Evolutionary conservation across 2,797 vertebrate genomes (phyloP), one percentile per base, ranked within the genome.

Genomic region (Molothrus ater): DNA sequence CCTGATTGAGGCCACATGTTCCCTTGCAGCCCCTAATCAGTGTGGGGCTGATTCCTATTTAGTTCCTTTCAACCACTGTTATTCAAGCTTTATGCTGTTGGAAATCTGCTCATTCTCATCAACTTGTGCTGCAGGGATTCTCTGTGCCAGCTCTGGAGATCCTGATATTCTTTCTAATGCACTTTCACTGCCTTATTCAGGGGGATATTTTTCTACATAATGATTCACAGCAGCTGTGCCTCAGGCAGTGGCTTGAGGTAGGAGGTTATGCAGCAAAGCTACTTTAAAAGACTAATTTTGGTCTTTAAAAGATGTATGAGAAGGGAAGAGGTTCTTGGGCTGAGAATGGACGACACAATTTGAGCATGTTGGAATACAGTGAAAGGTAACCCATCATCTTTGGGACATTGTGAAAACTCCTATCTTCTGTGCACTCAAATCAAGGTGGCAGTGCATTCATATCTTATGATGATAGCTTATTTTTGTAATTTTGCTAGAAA

Each of bases 1-100:
- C 42, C 2, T 93, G 95, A 95, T 92, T 94, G 92, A 95, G 80
- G 95, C 93, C 95, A 95, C 91, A 90, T 97, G 96, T 96, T 95
- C 68, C 83, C 50, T 84, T 50, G 18, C 15, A 53, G 86, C 75
- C 64, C 82, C 56, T 95, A 88, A 93, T 95, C 91, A 81, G 66
- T 81, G 50, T 36, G 91, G 88, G 85, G 47, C 95, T 69, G 89
- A 96, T 94, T 96, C 70, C 59, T 60, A 75, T 94, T 95, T 95
- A 86, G 70, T 31, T 92, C 66, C 90, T 93, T 95, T 96, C 86
- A 96, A 85, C 66, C 73, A 22, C 51, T 94, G 86, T 95, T 97
- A 92, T 95, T 96, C 36, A 90, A 96, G 93, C 89, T 95, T 92
- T 65, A 36, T 94, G 68, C 78, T 94, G 56, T 87, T 96, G 94